Evolutionary conservation across 1,140 invertebrate species (phyloP).

Genomic region (Leptinotarsa undecemlineata): DNA sequence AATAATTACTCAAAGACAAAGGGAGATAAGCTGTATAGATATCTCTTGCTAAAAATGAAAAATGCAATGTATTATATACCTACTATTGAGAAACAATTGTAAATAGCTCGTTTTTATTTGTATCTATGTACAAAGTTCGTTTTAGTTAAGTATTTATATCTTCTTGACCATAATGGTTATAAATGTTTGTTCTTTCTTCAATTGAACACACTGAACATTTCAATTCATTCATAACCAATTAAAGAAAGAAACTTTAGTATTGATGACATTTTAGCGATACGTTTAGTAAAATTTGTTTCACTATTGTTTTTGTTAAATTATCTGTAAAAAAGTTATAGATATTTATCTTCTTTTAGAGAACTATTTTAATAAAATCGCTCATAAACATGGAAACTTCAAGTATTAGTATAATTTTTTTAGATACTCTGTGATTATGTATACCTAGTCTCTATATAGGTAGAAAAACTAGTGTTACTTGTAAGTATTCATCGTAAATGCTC

Average conservation of each 20-base stretch:
- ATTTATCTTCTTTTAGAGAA: constrained; percentile 41
- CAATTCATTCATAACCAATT: too few relatives aligned
- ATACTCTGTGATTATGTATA: constrained; percentile 52
- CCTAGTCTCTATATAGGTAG: constrained; percentile 46
- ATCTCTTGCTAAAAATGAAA: constrained; percentile 24
- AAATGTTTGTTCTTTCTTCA: background rate
- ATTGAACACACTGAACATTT: background rate
- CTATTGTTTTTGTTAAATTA: constrained; percentile 21
- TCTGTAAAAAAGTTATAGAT: constrained; percentile 38
- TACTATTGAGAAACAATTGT: constrained; percentile 25
- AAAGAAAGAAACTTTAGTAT: background rate
- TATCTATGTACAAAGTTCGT: constrained; percentile 28
- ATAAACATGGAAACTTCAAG: constrained; percentile 24
- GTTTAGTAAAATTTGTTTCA: constrained; percentile 24
- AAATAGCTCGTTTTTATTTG: constrained; percentile 31
- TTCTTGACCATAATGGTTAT: background rate
- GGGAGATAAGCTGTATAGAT: constrained; percentile 35
- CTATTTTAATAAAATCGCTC: constrained; percentile 45
- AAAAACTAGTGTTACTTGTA: constrained; percentile 40
- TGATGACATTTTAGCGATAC: background rate
- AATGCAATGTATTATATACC: constrained; percentile 27
- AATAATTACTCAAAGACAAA: constrained; percentile 37
- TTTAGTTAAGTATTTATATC: constrained; percentile 19
- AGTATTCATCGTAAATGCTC: background rate
- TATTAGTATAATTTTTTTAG: constrained; percentile 46